These are phyloP conservation scores for Panagrolaimus sp. DNA, from an alignment of 1,140 invertebrate genomes.

Conservation along the genomic window DNA sequence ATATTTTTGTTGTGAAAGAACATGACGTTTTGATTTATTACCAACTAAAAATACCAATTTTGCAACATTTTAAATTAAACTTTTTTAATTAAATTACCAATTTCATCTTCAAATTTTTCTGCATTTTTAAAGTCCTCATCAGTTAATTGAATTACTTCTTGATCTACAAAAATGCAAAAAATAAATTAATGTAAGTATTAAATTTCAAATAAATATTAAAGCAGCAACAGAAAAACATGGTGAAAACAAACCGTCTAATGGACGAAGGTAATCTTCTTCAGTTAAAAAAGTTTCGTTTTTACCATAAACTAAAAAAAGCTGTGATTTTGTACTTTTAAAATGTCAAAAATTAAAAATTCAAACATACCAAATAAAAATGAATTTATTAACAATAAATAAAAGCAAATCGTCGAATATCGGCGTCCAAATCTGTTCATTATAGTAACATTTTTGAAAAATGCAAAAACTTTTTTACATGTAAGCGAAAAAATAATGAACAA, in stretches of 20 bases:
- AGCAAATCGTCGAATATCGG: background rate
- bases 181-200: background rate
- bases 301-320: background rate
- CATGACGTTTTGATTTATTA: slow-evolving; percentile 6
- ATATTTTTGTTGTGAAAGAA: slow-evolving; percentile 32
- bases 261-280: slow-evolving; percentile 13
- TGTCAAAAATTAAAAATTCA: background rate
- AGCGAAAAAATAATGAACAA: slow-evolving; percentile 11
- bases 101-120: slow-evolving; percentile 35
- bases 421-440: slow-evolving; percentile 11
- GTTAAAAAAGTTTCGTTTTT: slow-evolving; percentile 13
- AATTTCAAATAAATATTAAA: slow-evolving; percentile 10
- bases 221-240: too few relatives aligned
- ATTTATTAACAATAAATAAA: background rate
- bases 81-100: slow-evolving; percentile 22
- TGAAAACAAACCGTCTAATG: slow-evolving; percentile 13
- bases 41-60: slow-evolving; percentile 23
- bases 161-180: slow-evolving; percentile 30
- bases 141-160: slow-evolving; percentile 38
- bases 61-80: background rate
- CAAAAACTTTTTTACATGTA: background rate
- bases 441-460: background rate
- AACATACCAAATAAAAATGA: slow-evolving; percentile 3
- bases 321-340: background rate
- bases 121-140: slow-evolving; percentile 53